phyloP scores from a whole-genome alignment of 2,888 invertebrate species.

The Salpingus planirostris region DNA sequence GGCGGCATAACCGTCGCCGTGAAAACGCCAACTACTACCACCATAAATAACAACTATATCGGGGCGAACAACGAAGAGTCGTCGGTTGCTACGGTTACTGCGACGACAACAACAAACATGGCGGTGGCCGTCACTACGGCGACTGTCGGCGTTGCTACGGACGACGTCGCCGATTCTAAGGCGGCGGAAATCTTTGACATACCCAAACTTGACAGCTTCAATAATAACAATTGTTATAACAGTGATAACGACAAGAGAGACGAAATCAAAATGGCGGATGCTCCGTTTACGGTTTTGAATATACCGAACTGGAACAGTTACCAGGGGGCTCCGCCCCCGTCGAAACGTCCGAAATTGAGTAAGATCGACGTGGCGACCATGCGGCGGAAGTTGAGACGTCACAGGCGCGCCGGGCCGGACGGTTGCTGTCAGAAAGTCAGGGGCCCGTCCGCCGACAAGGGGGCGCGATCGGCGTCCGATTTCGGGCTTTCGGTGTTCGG shows the following conservation, averaged over 20 bases:
- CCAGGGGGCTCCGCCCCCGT: slow-evolving; percentile 23
- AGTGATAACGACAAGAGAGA: not conserved
- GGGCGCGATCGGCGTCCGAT: slow-evolving; percentile 19
- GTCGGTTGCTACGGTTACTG: too few species aligned
- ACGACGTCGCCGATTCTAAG: too few species aligned
- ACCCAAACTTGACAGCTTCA: too few species aligned
- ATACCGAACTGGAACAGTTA: slow-evolving; percentile 32
- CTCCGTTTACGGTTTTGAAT: slow-evolving; percentile 34
- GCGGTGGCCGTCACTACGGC: too few species aligned
- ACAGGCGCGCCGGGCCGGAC: not conserved
- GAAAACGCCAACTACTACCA: slow-evolving; percentile 32
- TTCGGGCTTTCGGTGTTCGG: slow-evolving; percentile 34
- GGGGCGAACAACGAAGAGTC: too few species aligned
- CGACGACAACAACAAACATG: too few species aligned
- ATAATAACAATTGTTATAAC: slow-evolving; percentile 7
- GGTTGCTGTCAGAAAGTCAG: not conserved
- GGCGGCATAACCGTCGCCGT: slow-evolving; percentile 24
- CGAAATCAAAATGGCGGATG: slow-evolving; percentile 7
- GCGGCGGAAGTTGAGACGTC: slow-evolving; percentile 25
- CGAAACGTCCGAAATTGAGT: slow-evolving; percentile 34
- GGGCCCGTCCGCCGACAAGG: not conserved
- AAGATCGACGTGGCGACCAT: slow-evolving; percentile 39
- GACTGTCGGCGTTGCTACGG: too few species aligned
- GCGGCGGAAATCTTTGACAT: too few species aligned
- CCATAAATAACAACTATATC: slow-evolving; percentile 32